These are phyloP conservation scores for Lithobates sylvaticus DNA, from an alignment of 2,797 vertebrate species.

Conservation along the genomic window DNA sequence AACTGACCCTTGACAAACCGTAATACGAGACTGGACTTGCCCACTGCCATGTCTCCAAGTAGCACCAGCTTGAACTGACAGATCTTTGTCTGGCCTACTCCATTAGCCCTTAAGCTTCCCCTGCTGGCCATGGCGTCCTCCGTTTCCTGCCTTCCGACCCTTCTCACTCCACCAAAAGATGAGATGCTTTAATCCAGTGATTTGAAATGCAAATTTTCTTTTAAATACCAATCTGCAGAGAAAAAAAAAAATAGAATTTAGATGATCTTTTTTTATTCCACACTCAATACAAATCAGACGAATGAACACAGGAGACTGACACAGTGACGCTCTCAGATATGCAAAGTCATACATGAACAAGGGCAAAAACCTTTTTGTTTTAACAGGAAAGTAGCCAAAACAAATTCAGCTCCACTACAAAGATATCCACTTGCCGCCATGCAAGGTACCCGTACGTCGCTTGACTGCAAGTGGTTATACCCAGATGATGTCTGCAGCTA, in stretches of 20 bases:
- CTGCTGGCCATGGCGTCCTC: constrained; percentile 68
- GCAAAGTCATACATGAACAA: background rate
- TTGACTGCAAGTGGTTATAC: too few relatives aligned
- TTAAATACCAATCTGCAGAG: background rate
- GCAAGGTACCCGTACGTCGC: too few relatives aligned
- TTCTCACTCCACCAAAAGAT: background rate
- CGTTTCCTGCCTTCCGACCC: background rate
- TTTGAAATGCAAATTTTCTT: background rate
- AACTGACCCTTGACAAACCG: constrained; percentile 88
- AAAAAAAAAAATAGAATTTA: background rate
- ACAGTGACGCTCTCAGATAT: background rate
- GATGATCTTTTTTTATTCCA: background rate
- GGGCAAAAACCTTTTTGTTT: background rate
- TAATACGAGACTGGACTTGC: constrained; percentile 86
- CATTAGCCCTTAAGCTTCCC: constrained; percentile 78
- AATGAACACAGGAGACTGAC: background rate
- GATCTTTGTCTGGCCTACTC: constrained; percentile 84
- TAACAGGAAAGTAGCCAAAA: background rate
- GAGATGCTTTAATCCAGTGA: background rate
- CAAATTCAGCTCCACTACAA: background rate
- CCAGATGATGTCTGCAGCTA: too few relatives aligned
- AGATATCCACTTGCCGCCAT: too few relatives aligned
- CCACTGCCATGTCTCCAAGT: constrained; percentile 86
- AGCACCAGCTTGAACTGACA: constrained; percentile 88
- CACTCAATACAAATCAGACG: background rate